Evolutionary conservation across 1,140 invertebrate species (phyloP).

Genomic region (Myzus persicae): DNA sequence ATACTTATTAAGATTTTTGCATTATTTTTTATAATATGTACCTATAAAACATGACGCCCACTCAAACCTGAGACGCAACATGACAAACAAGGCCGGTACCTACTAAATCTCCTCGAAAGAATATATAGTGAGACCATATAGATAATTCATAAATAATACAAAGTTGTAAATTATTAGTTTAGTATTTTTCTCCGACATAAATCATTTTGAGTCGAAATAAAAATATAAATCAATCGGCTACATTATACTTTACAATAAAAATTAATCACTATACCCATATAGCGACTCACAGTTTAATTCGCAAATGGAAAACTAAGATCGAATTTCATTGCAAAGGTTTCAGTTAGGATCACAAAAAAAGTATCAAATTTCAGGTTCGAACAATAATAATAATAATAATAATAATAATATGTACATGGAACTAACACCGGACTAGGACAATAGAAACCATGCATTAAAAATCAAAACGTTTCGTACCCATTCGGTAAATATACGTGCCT

Average conservation of each 20-base stretch:
- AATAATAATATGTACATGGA: background rate
- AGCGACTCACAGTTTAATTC: background rate
- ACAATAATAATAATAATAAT: too few species aligned
- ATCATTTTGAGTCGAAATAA: background rate
- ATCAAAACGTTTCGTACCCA: background rate
- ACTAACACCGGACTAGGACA: background rate
- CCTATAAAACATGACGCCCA: background rate
- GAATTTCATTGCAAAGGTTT: background rate
- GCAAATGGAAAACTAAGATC: background rate
- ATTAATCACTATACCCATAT: background rate
- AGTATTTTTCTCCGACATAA: background rate
- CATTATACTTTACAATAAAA: background rate
- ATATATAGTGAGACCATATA: background rate
- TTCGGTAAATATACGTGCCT: too few species aligned
- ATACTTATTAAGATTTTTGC: background rate
- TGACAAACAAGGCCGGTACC: background rate
- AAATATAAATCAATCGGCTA: slow-evolving; percentile 5
- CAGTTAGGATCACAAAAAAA: background rate
- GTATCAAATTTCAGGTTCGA: background rate
- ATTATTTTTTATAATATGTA: background rate
- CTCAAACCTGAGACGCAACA: background rate
- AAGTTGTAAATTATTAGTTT: background rate
- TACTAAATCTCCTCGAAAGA: background rate
- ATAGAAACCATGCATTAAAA: background rate
- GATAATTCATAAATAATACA: background rate